A percentile compares a stretch with the other conserved stretches of the same genome.
phyloP scores from a whole-genome alignment of 2,113 vertebrate genomes.

The Xiphias gladius region DNA sequence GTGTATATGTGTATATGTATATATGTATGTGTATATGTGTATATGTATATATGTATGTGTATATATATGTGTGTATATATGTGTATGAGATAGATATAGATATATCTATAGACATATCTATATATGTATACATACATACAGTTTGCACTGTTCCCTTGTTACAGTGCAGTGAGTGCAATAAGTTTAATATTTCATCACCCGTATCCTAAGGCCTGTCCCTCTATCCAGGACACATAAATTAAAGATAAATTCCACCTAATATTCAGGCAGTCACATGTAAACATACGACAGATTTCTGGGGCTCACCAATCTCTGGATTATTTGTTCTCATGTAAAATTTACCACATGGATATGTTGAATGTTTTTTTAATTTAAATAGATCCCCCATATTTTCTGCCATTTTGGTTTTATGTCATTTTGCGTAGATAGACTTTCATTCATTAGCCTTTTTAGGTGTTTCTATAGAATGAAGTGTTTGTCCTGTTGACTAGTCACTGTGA shows the following conservation, averaged over 20 bases:
- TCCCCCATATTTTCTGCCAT: not conserved
- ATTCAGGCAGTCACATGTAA: not conserved
- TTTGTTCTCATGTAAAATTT: constrained; percentile 25
- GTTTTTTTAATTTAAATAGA: not conserved
- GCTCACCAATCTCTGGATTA: not conserved
- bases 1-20: too few relatives aligned
- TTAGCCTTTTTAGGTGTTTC: too few relatives aligned
- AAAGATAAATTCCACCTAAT: constrained; percentile 48
- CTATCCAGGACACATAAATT: constrained; percentile 50
- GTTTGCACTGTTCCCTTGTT: not conserved
- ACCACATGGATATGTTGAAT: not conserved
- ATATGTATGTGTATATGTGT: too few relatives aligned
- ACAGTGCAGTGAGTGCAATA: constrained; percentile 4
- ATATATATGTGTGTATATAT: too few relatives aligned
- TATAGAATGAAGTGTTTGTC: too few relatives aligned
- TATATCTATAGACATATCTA: too few relatives aligned
- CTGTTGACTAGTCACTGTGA: too few relatives aligned
- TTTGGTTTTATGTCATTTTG: not conserved
- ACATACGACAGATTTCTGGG: constrained; percentile 24
- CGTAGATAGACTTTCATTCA: not conserved
- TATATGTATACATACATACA: too few relatives aligned
- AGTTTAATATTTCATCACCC: constrained; percentile 60
- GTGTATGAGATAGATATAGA: too few relatives aligned
- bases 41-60: too few relatives aligned
- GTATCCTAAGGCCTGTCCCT: constrained; percentile 28